Base-by-base conservation (phyloP, 2,113 vertebrate species). In the Atrichornis clamosus region DNA sequence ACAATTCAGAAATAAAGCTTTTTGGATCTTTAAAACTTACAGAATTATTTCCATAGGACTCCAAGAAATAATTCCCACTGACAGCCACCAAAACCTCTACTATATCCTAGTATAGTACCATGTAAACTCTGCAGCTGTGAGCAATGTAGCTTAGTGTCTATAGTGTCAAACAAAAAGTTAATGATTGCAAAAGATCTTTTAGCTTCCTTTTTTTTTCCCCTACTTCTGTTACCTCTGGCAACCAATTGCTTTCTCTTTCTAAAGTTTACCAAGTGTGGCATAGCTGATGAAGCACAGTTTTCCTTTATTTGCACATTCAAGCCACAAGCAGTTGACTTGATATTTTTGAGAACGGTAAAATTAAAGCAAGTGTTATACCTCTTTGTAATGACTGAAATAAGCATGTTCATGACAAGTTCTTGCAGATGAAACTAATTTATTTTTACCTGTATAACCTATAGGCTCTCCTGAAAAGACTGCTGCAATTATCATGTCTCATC, bases 361-460 rank as follows among this genome's bases (percentile, higher is more conserved):
- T 46, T 74, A 73, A 83, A 74, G 2, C 6, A 84, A 52, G 4
- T 41, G 22, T 47, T 69, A 24, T 2, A 1, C 15, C 27, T 63
- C 46, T 84, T 84, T 78, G 50, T 81, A 75, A 81, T 75, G 39
- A 74, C 52, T 74, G 12, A 90, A 90, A 56, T 63, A 84, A 59
- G 59, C 30, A 58, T 39, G 28, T 75, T 81, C 58, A 33, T 50
- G 44, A 39, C 10, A 67, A 58, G 27, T 74, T 74, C 22, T 59
- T 89, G 46, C 37, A 81, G 13, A 27, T 6, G 67, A 74, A 89
- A 59, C 7, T 37, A 16, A 80, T 42, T 42, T 39, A 37, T 47
- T 64, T 85, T 92, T 69, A 42, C 44, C 42, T 78, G 3, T 62
- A 30, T 49, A 58, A 81, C 32, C 42, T 70, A 6, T 56, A 44